phyloP scores from a whole-genome alignment of 2,113 vertebrate genomes.

The Lanius ludovicianus region DNA sequence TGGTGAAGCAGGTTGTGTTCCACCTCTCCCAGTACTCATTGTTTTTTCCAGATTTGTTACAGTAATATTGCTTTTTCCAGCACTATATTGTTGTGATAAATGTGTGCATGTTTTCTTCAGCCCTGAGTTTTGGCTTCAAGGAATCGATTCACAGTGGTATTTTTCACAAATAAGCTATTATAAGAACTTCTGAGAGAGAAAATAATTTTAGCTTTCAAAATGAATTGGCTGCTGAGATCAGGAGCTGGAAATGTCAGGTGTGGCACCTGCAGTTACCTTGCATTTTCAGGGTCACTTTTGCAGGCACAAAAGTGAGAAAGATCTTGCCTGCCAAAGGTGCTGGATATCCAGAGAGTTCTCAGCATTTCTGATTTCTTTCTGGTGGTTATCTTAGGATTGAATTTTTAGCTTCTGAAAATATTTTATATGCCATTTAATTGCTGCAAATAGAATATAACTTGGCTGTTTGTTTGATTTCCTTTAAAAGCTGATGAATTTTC shows the following conservation, averaged over 20 bases:
- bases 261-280: background rate
- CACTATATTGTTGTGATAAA: conserved; percentile 53
- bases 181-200: conserved; percentile 44
- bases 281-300: background rate
- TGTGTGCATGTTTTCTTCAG: conserved; percentile 37
- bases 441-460: background rate
- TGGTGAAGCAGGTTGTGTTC: background rate
- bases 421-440: background rate
- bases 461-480: background rate
- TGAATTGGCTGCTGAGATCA: background rate
- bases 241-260: background rate
- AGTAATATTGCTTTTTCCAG: conserved; percentile 61
- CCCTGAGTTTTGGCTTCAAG: conserved; percentile 61
- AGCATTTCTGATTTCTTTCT: background rate
- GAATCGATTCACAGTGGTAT: conserved; percentile 39
- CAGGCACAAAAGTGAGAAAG: background rate
- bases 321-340: background rate
- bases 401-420: background rate
- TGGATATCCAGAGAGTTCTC: background rate
- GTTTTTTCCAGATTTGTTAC: conserved; percentile 54
- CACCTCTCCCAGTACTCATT: background rate
- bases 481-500: background rate
- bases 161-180: conserved; percentile 64
- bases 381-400: background rate
- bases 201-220: conserved; percentile 27